phyloP scores from a whole-genome alignment of 2,113 vertebrate genomes.

The Romanogobio albipinnatus region DNA sequence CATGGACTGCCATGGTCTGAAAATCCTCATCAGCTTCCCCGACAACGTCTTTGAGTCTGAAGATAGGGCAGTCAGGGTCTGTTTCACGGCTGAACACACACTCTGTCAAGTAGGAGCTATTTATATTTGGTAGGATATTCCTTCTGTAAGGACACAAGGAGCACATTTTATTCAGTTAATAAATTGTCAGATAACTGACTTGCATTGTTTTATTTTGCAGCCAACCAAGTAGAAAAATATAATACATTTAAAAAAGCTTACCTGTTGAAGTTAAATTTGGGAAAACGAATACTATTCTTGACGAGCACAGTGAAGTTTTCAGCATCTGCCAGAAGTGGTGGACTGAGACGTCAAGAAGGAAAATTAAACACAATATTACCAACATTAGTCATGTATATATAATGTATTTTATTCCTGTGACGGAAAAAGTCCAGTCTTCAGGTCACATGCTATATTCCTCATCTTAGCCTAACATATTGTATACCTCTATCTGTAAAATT shows the following conservation, averaged over 20 bases:
- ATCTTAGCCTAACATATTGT: too few relatives aligned
- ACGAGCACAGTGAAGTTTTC: slow-evolving; percentile 88
- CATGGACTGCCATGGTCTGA: slow-evolving; percentile 84
- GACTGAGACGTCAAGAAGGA: slow-evolving; percentile 69
- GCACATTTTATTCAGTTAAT: not conserved
- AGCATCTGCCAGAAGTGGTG: slow-evolving; percentile 78
- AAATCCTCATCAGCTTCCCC: slow-evolving; percentile 79
- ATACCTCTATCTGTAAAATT: too few relatives aligned
- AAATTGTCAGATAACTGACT: not conserved
- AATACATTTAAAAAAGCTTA: slow-evolving; percentile 63
- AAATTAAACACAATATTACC: not conserved
- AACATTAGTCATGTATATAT: not conserved
- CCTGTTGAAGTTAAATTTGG: slow-evolving; percentile 88
- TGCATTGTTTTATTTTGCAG: not conserved
- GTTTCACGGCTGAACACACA: slow-evolving; percentile 76
- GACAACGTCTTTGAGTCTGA: slow-evolving; percentile 78
- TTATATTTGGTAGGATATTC: slow-evolving; percentile 82
- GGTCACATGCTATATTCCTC: too few relatives aligned
- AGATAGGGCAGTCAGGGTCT: slow-evolving; percentile 86
- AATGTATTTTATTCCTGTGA: too few relatives aligned
- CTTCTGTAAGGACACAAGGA: slow-evolving; percentile 67
- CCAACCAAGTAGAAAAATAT: not conserved
- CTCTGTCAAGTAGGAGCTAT: slow-evolving; percentile 74
- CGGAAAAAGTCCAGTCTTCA: too few relatives aligned
- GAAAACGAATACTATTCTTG: slow-evolving; percentile 88